Base-by-base conservation (phyloP, 2,113 vertebrate genomes). In the Hystrix brachyura region DNA sequence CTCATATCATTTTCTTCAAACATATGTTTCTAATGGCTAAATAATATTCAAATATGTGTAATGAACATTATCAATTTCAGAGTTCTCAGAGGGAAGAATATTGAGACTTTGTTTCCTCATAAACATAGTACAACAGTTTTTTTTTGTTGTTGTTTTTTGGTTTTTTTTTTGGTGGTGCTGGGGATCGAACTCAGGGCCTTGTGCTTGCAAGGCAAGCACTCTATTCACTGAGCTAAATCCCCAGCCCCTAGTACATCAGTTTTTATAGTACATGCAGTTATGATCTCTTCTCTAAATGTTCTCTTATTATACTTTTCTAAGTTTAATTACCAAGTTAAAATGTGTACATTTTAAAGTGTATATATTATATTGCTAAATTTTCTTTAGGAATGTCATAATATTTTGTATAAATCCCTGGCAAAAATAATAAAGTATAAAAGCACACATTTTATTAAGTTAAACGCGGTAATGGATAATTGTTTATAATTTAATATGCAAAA, bases 301-400 rank as follows among this genome's bases (percentile, higher is more conserved):
- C 18, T 89, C 57, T 87, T 83, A 91, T 85, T 83, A 48, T 67
- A 88, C 80, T 94, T 88, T 95, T 89, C 12, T 57, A 90, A 53
- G 14, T 71, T 93, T 51, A 88, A 60, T 94, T 91, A 72, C 13
- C 64, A 81, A 88, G 7, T 85, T 93, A 91, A 94, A 95, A 60
- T 93, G 7, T 80, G 80, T 57, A 81, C 23, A 91, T 93, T 72
- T 91, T 38, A 67, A 95, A 93, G 53, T 87, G 23, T 92, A 87
- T 91, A 59, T 83, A 79, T 88, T 80, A 85, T 60, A 60, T 87
- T 59, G 38, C 38, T 81, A 83, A 83, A n/a, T 91, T 90, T 90
- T 93, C 81, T 93, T 60, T 21, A 72, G 8, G 93, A 88, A 84
- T 93, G 34, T 80, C 64, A 93, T 92, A 90, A 87, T 78, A 84